Base-by-base conservation (phyloP, 1,140 invertebrate species). In the Homalodisca vitripennis region DNA sequence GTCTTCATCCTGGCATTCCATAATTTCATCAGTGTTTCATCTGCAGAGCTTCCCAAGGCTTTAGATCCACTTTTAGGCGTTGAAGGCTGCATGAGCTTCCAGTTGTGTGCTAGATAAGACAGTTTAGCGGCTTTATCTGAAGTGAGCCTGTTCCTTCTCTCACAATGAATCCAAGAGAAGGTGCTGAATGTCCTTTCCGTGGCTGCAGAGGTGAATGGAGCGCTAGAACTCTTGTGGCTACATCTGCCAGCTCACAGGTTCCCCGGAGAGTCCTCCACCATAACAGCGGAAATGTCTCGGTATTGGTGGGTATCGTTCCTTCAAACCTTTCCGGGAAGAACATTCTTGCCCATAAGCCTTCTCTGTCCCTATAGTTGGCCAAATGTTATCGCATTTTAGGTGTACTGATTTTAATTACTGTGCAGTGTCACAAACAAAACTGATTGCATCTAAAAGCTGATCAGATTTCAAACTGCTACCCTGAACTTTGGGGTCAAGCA, bases 291-390 rank as follows among this genome's bases (percentile, higher is more conserved):
- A 1, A 22, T 55, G 31, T 41, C 1, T 53, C 66, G n/a, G 46
- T 57, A 26, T 22, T 24, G 13, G 12, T 53, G 34, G 34, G 34
- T 41, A 17, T 41, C 17, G 34, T 41, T n/a, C 31, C 66, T 12
- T 57, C 48, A 12, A 68, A 26, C 12, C 48, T 51, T 57, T 68
- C 66, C 66, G 48, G 57, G 17, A 68, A 3, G 27, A 68, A 68
- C 31, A 1, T 30, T 22, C 66, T 31, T 3, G 22, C 1, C 46
- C 46, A 68, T n/a, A 68, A n/a, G 10, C 66, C 66, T 24, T 68
- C 47, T 68, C 31, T 68, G 47, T 68, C 48, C n/a, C 66, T 55
- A n/a, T 68, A 68, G 34, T 68, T 51, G 10, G 66, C 66, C n/a
- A 68, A 29, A 41, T 51, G 20, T 68, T 41, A 6, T 31, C 55